Evolutionary conservation across 2,888 invertebrate genomes (phyloP), one percentile per base, ranked within the genome.

Genomic region (Zaprionus lineosus): DNA sequence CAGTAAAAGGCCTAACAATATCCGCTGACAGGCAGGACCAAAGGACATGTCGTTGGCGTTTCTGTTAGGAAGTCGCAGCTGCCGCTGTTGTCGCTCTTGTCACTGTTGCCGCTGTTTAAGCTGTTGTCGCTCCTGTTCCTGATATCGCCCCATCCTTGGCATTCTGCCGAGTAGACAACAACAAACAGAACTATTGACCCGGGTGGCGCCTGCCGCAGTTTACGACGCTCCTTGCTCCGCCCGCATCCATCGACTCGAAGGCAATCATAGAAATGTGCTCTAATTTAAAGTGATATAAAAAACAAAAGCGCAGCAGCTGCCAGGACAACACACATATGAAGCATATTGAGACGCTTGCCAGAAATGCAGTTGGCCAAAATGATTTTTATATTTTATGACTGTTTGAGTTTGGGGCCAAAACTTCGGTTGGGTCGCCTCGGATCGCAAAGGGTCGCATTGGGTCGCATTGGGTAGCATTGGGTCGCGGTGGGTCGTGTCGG

Each of bases 191-290:
- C 84, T 78, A 84, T 82, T 74, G 78, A 82, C 60, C 82, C 59
- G 43, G 64, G 63, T 61, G 84, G 82, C 84, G 77, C 82, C 82
- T 82, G 83, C 63, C 83, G 83, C 67, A 62, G 59, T 82, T 75
- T 82, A 82, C 82, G 74, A 74, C 61, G 37, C n/a, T n/a, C n/a
- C n/a, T n/a, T n/a, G n/a, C n/a, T n/a, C n/a, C n/a, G n/a, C n/a
- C n/a, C n/a, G n/a, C n/a, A n/a, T n/a, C n/a, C n/a, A n/a, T n/a
- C 21, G 12, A 16, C 50, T 61, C 52, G 61, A 84, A 65, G 58
- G 73, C 86, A 81, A 85, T 85, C 84, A 79, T 59, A 79, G 65
- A 81, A 79, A 85, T 85, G 84, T 81, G 81, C 66, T 81, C 86
- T 83, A 81, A 81, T 81, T 81, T 81, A 85, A 85, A 84, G 75